These are phyloP conservation scores for Alcis repandata DNA, from an alignment of 2,888 invertebrate species.

Conservation along the genomic window DNA sequence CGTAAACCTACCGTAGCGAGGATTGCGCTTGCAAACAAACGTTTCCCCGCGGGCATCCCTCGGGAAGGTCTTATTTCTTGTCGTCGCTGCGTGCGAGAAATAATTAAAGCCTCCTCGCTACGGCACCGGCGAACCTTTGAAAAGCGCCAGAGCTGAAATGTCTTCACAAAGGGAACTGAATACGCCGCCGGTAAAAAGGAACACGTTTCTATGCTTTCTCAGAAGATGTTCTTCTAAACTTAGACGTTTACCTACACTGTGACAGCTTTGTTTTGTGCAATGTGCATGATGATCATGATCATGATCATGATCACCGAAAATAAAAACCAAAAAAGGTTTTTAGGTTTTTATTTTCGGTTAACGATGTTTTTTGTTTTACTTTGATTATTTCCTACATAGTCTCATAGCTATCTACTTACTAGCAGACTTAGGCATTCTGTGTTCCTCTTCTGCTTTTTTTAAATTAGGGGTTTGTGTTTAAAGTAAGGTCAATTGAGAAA, in stretches of 20 bases:
- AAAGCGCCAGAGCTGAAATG: constrained; percentile 62
- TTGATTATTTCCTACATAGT: too few relatives aligned
- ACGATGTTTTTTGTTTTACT: too few relatives aligned
- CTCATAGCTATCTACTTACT: too few relatives aligned
- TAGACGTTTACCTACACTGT: background rate
- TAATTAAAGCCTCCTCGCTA: constrained; percentile 75
- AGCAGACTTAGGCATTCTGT: too few relatives aligned
- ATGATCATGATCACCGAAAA: too few relatives aligned
- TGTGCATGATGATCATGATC: too few relatives aligned
- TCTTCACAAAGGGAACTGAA: constrained; percentile 70
- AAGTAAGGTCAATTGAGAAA: too few relatives aligned
- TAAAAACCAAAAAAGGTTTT: too few relatives aligned
- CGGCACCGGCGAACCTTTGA: constrained; percentile 67
- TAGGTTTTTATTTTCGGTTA: too few relatives aligned
- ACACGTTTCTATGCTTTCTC: constrained; percentile 45
- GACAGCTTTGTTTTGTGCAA: background rate
- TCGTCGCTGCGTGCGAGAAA: constrained; percentile 68
- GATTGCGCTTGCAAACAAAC: constrained; percentile 61
- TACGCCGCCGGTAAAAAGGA: constrained; percentile 71
- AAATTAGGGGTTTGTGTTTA: too few relatives aligned
- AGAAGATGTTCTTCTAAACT: constrained; percentile 22
- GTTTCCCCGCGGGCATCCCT: constrained; percentile 54
- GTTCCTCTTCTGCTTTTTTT: too few relatives aligned
- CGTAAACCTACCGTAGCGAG: constrained; percentile 43
- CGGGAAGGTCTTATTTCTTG: constrained; percentile 57